Evolutionary conservation across 2,797 vertebrate genomes (phyloP).

Genomic region (Otus scops): DNA sequence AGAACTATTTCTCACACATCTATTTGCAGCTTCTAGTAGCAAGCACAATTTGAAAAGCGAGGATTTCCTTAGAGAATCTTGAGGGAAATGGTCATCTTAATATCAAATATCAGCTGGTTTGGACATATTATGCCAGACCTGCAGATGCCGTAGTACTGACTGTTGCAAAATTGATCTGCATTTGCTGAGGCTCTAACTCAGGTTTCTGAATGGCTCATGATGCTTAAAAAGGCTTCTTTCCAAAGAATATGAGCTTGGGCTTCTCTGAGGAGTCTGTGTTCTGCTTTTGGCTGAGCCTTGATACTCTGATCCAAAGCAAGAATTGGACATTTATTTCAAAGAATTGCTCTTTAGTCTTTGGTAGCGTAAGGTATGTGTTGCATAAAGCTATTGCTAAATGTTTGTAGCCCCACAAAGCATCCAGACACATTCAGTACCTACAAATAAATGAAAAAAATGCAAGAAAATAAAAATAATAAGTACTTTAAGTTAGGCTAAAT

Average conservation of each 20-base stretch:
- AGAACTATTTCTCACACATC: background rate
- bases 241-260: background rate
- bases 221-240: background rate
- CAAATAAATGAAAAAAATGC: background rate
- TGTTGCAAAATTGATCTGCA: background rate
- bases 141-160: background rate
- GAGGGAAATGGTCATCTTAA: background rate
- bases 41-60: background rate
- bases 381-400: background rate
- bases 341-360: background rate
- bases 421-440: background rate
- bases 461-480: background rate
- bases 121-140: background rate
- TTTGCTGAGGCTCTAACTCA: background rate
- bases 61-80: background rate
- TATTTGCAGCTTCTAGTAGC: background rate
- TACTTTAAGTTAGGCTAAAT: background rate
- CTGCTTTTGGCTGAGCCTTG: background rate
- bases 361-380: background rate
- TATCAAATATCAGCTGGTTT: background rate
- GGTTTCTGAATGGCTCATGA: background rate
- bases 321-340: background rate
- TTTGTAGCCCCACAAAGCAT: background rate
- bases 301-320: background rate
- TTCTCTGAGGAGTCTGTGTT: background rate